Evolutionary conservation across 2,888 invertebrate genomes (phyloP).

Genomic region (Ptychoptera albimana): DNA sequence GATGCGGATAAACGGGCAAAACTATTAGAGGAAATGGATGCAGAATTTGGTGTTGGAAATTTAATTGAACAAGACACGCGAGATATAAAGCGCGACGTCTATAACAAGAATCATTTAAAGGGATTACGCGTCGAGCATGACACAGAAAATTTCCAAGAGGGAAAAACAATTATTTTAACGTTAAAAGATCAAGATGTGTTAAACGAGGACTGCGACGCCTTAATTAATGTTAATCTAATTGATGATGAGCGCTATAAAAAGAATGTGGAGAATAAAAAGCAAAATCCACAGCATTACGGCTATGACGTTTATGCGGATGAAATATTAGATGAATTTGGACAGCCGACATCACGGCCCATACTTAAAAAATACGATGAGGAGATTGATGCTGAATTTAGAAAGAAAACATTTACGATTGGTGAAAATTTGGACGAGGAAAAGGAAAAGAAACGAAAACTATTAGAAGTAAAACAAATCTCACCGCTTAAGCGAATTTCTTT

Average conservation of each 20-base stretch:
- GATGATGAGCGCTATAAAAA: slow-evolving; percentile 73
- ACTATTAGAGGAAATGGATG: slow-evolving; percentile 87
- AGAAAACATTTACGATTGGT: slow-evolving; percentile 62
- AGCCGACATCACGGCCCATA: slow-evolving; percentile 46
- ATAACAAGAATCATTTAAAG: slow-evolving; percentile 52
- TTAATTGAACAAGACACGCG: slow-evolving; percentile 64
- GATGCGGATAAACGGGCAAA: slow-evolving; percentile 81
- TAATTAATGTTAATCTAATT: slow-evolving; percentile 81
- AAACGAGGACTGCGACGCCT: slow-evolving; percentile 70
- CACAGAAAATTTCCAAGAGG: slow-evolving; percentile 52
- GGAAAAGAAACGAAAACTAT: slow-evolving; percentile 30
- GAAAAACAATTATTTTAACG: slow-evolving; percentile 74
- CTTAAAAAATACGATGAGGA: slow-evolving; percentile 89
- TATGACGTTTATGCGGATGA: slow-evolving; percentile 63
- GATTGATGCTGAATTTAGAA: slow-evolving; percentile 54
- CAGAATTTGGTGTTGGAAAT: slow-evolving; percentile 78
- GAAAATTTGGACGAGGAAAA: slow-evolving; percentile 39
- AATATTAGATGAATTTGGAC: slow-evolving; percentile 50
- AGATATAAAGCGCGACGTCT: slow-evolving; percentile 39
- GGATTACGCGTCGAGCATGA: slow-evolving; percentile 82
- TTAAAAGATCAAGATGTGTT: slow-evolving; percentile 84
- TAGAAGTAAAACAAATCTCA: slow-evolving; percentile 21
- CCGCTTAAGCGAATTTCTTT: no score
- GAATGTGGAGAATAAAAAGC: slow-evolving; percentile 70
- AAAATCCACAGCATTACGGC: slow-evolving; percentile 68